Evolutionary conservation across 2,113 vertebrate species (phyloP), one percentile per base, ranked within the genome.

Genomic region (Lipophrys pholis): DNA sequence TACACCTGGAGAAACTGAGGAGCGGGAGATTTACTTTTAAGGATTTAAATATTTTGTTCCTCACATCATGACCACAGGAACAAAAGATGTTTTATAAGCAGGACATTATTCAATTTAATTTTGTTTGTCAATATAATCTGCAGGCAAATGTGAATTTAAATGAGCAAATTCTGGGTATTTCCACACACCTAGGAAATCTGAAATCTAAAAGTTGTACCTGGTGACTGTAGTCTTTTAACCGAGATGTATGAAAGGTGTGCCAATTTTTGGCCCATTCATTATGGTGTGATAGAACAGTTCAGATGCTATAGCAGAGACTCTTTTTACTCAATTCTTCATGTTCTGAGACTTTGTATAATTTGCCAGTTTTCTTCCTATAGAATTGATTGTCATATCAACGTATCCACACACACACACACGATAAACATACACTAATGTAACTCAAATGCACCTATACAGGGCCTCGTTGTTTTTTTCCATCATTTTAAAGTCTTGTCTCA

Each of bases 281-380:
- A 56, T 69, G n/a, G 40, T 51, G 58, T 52, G 11, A 17, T 14
- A 69, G 36, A 75, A 65, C 11, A 51, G 30, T 56, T 21, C 59
- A 49, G 14, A 80, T 58, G 42, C 41, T 59, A 56, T 30, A 30
- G 42, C 43, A 60, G 35, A 9, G 36, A 55, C 55, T 53, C 57
- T 67, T 54, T 76, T n/a, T 46, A 5, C 72, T 75, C 46, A 11
- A 68, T 60, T 52, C 45, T 50, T 41, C 3, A 5, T 57, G 69
- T 16, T 52, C 17, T n/a, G 36, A 45, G 14, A 68, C 68, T 81
- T 74, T 76, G 63, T 39, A 58, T 73, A 58, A 73, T 50, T 66
- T 50, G 50, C 53, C 75, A 81, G 30, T 59, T 74, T 35, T 59
- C 42, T 53, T 17, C 6, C 17, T 49, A 30, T 30, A 30, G 4